These are phyloP conservation scores for Stenolophus ochropezus DNA, from an alignment of 2,888 invertebrate genomes.

Conservation along the genomic window DNA sequence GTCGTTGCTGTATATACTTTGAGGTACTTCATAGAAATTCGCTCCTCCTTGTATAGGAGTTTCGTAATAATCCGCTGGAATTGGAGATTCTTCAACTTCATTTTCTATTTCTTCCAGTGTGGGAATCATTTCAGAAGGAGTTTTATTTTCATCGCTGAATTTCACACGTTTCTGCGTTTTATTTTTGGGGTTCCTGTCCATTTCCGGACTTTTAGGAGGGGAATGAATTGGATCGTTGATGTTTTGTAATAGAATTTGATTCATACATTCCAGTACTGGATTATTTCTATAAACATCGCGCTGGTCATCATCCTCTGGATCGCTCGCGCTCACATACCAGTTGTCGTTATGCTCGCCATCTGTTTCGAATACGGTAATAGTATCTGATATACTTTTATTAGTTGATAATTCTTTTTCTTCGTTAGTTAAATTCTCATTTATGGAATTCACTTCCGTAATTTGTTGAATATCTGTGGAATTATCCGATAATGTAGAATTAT, in stretches of 20 bases:
- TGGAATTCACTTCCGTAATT: conserved; percentile 22
- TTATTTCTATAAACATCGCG: conserved; percentile 85
- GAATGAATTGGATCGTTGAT: conserved; percentile 74
- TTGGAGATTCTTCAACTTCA: neutral
- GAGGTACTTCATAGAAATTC: conserved; percentile 80
- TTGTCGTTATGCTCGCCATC: conserved; percentile 79
- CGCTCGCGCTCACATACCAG: conserved; percentile 88
- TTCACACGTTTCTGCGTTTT: conserved; percentile 70
- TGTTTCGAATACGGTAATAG: conserved; percentile 73
- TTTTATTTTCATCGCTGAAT: conserved; percentile 69
- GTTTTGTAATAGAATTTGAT: conserved; percentile 88
- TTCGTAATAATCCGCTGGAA: conserved; percentile 70
- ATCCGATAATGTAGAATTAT: conserved; percentile 2
- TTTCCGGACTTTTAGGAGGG: conserved; percentile 71
- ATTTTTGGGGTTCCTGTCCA: conserved; percentile 68
- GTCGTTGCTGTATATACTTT: conserved; percentile 84
- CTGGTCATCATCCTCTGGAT: conserved; percentile 83
- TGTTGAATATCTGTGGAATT: neutral
- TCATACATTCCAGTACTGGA: conserved; percentile 90
- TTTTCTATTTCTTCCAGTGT: neutral
- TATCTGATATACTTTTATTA: conserved; percentile 68
- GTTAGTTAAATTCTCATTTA: conserved; percentile 39
- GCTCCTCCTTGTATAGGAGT: conserved; percentile 72
- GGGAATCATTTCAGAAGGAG: neutral
- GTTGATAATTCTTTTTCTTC: conserved; percentile 65